Conservation (phyloP, 2,888 invertebrate genomes). For the Erpobdella octoculata region DNA sequence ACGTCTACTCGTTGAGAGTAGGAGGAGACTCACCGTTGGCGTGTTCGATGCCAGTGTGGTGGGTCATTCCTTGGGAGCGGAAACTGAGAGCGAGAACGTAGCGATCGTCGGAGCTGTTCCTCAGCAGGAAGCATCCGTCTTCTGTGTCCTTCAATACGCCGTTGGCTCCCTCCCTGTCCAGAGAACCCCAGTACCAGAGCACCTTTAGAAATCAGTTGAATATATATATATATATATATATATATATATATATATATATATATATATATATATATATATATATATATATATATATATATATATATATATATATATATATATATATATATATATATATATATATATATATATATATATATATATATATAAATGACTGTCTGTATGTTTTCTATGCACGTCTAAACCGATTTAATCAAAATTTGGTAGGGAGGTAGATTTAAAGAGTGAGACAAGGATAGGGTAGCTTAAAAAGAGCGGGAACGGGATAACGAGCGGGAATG, state of each 20-base stretch:
- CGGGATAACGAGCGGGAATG: too few species aligned
- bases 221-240: neutral
- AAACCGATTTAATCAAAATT: too few species aligned
- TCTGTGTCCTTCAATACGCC: conserved; percentile 5
- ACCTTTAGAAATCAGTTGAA: neutral
- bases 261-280: conserved; percentile 21
- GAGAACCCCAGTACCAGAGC: conserved; percentile 27
- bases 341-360: too few species aligned
- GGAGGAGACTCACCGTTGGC: too few species aligned
- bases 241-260: conserved; percentile 1
- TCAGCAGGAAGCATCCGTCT: conserved; percentile 16
- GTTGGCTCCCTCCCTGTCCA: conserved; percentile 17
- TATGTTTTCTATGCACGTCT: too few species aligned
- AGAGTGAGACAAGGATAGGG: too few species aligned
- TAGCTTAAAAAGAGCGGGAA: too few species aligned
- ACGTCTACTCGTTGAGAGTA: too few species aligned
- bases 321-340: conserved; percentile 26
- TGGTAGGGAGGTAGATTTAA: too few species aligned
- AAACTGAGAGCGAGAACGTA: conserved; percentile 21
- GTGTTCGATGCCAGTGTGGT: conserved; percentile 24
- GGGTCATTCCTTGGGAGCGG: conserved; percentile 16
- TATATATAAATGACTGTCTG: too few species aligned
- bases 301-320: conserved; percentile 30
- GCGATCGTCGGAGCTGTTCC: conserved; percentile 25
- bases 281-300: conserved; percentile 30